A percentile compares a stretch with the other conserved stretches of the same genome.
Evolutionary conservation across 1,140 invertebrate species (phyloP).

Genomic region (Araneus ventricosus): DNA sequence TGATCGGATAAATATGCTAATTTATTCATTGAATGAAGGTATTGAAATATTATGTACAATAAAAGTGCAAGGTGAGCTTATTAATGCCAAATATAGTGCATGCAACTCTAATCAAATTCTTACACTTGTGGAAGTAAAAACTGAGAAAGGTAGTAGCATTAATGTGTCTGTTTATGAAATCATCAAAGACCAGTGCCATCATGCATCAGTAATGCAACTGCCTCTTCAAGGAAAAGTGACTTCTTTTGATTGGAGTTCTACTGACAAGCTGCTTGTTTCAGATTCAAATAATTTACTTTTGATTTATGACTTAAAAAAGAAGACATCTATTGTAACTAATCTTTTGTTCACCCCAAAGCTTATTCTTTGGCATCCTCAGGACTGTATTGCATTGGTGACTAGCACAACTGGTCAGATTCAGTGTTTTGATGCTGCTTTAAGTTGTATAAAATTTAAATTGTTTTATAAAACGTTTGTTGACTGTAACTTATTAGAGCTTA

Average conservation of each 20-base stretch:
- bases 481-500: slow-evolving; percentile 52
- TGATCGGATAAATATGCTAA: slow-evolving; percentile 64
- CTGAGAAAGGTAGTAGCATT: slow-evolving; percentile 4
- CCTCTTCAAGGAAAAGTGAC: slow-evolving; percentile 45
- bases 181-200: slow-evolving; percentile 50
- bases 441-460: slow-evolving; percentile 60
- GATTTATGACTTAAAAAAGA: slow-evolving; percentile 67
- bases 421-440: slow-evolving; percentile 71
- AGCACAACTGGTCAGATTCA: slow-evolving; percentile 38
- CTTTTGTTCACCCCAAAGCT: slow-evolving; percentile 46
- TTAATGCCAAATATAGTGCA: slow-evolving; percentile 64
- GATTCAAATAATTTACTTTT: slow-evolving; percentile 48
- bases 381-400: slow-evolving; percentile 53
- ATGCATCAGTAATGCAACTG: slow-evolving; percentile 53
- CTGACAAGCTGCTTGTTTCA: slow-evolving; percentile 58
- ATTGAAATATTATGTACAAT: slow-evolving; percentile 58
- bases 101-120: slow-evolving; percentile 66
- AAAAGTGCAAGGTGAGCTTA: slow-evolving; percentile 68
- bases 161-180: slow-evolving; percentile 72
- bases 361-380: slow-evolving; percentile 62
- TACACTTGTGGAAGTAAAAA: slow-evolving; percentile 61
- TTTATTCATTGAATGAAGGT: slow-evolving; percentile 58
- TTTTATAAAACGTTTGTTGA: background rate
- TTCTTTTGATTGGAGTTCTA: slow-evolving; percentile 66
- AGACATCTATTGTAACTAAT: slow-evolving; percentile 54